Base-by-base conservation (phyloP, 2,888 invertebrate genomes). In the Euclidia mi region DNA sequence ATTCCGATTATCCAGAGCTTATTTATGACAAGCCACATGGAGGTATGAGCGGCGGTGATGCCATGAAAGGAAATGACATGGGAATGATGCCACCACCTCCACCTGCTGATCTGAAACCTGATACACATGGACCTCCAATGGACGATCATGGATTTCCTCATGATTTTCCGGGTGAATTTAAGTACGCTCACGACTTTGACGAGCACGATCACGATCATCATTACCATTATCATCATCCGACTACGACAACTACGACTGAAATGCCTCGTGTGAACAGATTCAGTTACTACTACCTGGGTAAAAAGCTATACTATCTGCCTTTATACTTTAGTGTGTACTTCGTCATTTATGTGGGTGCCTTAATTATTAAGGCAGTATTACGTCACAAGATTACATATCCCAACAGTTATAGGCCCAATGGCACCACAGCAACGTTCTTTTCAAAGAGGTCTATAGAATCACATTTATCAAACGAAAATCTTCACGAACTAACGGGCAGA, bases 311-410 rank as follows among this genome's bases (percentile, higher is more conserved):
- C 95, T 97, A 97, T 79, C 91, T 97, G 60, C 97, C 97, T 0
- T 85, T 97, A 38, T 97, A 97, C 84, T 97, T 97, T 81, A 97
- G 97, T 80, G 96, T 97, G 10, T 97, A 96, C 71, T 96, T 96
- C 68, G 95, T 96, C 45, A 89, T 96, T 53, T 97, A 97, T 76
- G 96, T 97, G 0, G 96, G 96, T 1, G 96, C 96, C 12, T 90
- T 97, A 18, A 96, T 97, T 56, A 92, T 97, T 20, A 97, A 97
- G 83, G 96, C 97, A 2, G 95, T 97, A 29, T 94, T 96, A 29
- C 95, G 97, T 57, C 97, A 97, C 82, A 97, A 97, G 86, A 96
- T 97, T 49, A 94, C 95, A 11, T 95, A 96, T 73, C 95, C 95
- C 14, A 95, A 96, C 71, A 95, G 96, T 71, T 95, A 87, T 85